These are phyloP conservation scores for Sipunculus nudus DNA, from an alignment of 2,888 invertebrate species.

Conservation along the genomic window DNA sequence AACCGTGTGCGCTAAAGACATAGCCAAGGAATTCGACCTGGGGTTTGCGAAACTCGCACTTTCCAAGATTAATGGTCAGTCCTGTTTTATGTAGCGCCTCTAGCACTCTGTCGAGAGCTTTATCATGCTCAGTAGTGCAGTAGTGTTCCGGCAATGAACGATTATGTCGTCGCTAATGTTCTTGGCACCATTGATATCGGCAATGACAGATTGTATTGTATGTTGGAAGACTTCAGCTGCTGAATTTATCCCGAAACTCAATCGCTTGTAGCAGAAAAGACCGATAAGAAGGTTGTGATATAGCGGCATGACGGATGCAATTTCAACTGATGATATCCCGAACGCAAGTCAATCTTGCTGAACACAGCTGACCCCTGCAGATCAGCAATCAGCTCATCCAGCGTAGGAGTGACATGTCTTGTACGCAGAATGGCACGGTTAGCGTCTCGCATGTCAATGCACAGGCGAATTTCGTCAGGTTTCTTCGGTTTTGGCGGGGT, in stretches of 20 bases:
- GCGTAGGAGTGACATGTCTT: conserved; percentile 13
- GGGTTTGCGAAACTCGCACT: conserved; percentile 17
- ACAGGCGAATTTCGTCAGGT: conserved; percentile 35
- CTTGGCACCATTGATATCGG: conserved; percentile 10
- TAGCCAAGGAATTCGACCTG: conserved; percentile 1
- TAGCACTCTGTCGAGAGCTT: no score
- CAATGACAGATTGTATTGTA: conserved; percentile 12
- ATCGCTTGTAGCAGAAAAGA: conserved; percentile 24
- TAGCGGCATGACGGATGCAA: conserved; percentile 19
- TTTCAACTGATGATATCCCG: conserved; percentile 15
- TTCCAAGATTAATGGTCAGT: conserved; percentile 23
- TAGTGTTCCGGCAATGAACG: conserved; percentile 9
- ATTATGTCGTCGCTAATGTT: conserved; percentile 27
- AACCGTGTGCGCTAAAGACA: conserved; percentile 14
- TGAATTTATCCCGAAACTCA: conserved; percentile 24
- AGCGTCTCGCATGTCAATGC: conserved; percentile 42
- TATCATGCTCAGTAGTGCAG: no score
- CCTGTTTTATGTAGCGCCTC: conserved; percentile 16
- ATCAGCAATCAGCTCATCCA: conserved; percentile 14
- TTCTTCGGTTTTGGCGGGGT: conserved; percentile 18
- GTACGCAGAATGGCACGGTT: conserved; percentile 36
- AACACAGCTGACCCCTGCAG: conserved; percentile 16
- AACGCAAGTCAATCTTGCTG: conserved; percentile 11
- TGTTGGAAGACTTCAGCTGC: conserved; percentile 24
- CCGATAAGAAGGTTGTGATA: conserved; percentile 34